These are phyloP conservation scores for Ernsta delagoae DNA, from an alignment of 2,888 invertebrate species.

Conservation along the genomic window DNA sequence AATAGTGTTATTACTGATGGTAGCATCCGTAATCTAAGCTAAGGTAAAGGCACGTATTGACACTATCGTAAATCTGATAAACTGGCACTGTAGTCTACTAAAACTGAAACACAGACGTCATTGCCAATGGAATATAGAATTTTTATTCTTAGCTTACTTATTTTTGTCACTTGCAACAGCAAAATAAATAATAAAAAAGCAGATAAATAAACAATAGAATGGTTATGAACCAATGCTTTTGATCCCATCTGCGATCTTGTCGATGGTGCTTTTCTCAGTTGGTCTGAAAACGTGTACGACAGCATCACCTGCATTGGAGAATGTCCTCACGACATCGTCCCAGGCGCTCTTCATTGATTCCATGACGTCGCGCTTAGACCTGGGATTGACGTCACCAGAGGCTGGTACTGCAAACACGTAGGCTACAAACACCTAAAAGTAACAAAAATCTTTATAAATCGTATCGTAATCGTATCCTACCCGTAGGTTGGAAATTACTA, in stretches of 20 bases:
- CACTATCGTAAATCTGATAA: too few species aligned
- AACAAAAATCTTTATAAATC: too few species aligned
- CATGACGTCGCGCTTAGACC: slow-evolving; percentile 68
- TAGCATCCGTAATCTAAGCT: too few species aligned
- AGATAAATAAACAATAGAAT: slow-evolving; percentile 24
- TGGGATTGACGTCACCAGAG: slow-evolving; percentile 43
- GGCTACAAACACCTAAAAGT: slow-evolving; percentile 53
- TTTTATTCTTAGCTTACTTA: background rate
- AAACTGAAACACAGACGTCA: background rate
- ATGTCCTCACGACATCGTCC: slow-evolving; percentile 65
- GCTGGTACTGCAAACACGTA: slow-evolving; percentile 54
- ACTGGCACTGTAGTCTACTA: too few species aligned
- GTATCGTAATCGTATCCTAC: too few species aligned
- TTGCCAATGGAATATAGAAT: background rate
- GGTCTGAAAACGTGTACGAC: slow-evolving; percentile 75
- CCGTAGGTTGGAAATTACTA: too few species aligned
- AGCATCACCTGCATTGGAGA: slow-evolving; percentile 69
- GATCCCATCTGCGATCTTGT: slow-evolving; percentile 67
- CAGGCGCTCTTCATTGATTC: slow-evolving; percentile 72
- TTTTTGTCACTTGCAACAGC: slow-evolving; percentile 4
- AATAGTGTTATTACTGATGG: too few species aligned
- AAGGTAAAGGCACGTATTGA: too few species aligned
- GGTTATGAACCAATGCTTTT: slow-evolving; percentile 58
- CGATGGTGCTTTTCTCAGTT: slow-evolving; percentile 67
- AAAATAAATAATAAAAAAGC: slow-evolving; percentile 20